Conservation (phyloP, 2,888 invertebrate species). For the Vannuccia rotundouncinata region DNA sequence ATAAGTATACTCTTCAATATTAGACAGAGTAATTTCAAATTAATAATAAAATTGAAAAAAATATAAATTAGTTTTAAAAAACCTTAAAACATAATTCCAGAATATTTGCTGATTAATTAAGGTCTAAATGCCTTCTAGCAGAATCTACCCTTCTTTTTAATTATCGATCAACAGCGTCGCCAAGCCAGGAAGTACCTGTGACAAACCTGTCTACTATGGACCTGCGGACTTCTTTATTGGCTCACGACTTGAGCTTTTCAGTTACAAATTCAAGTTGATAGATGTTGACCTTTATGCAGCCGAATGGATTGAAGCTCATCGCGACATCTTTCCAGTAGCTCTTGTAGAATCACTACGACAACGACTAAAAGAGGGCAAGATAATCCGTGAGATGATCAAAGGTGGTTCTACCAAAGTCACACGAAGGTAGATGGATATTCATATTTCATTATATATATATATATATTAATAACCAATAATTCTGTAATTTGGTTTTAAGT, state of each 20-base stretch:
- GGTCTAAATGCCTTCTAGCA: too few relatives aligned
- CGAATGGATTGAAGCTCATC: slow-evolving; percentile 60
- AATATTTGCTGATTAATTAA: too few relatives aligned
- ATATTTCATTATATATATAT: too few relatives aligned
- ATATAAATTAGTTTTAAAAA: too few relatives aligned
- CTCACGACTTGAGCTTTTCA: slow-evolving; percentile 66
- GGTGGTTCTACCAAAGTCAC: neutral
- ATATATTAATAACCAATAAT: too few relatives aligned
- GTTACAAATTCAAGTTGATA: slow-evolving; percentile 70
- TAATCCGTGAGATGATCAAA: neutral
- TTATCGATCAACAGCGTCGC: slow-evolving; percentile 57
- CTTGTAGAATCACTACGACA: neutral
- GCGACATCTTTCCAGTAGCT: slow-evolving; percentile 46
- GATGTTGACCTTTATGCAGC: slow-evolving; percentile 79
- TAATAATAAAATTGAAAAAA: too few relatives aligned
- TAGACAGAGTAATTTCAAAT: too few relatives aligned
- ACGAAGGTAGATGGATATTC: too few relatives aligned
- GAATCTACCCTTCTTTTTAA: too few relatives aligned
- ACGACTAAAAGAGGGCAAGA: neutral
- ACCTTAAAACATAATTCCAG: too few relatives aligned
- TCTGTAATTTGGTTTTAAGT: too few relatives aligned
- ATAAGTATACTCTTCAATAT: too few relatives aligned
- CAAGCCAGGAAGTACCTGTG: slow-evolving; percentile 63
- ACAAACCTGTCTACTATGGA: slow-evolving; percentile 69
- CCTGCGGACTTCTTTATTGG: slow-evolving; percentile 74